Evolutionary conservation across 2,888 invertebrate genomes (phyloP), one percentile per base, ranked within the genome.

Genomic region (Drosophila kanekoi): DNA sequence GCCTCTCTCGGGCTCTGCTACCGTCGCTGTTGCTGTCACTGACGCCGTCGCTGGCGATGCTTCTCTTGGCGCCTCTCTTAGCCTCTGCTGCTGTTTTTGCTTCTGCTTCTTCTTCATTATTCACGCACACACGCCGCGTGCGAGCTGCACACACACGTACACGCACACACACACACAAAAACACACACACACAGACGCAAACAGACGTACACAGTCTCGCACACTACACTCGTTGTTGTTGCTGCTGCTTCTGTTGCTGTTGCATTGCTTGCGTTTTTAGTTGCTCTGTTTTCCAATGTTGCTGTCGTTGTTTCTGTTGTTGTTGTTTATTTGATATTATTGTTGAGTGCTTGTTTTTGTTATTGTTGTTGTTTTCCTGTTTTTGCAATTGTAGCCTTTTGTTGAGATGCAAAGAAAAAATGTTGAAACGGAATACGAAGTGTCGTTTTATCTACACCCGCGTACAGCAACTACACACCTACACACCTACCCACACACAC

Each of bases 41-140:
- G 28, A 28, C 43, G 28, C 14, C n/a, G 72, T 23, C 38, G 13
- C 23, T 38, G 62, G 58, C 57, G 85, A 58, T 60, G 79, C 66
- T 59, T 32, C 68, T 82, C 61, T 48, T 51, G 47, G 71, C 41
- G 35, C 67, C 79, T 61, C 59, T 59, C 63, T 60, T 62, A 54
- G 68, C 58, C 37, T 64, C 57, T 69, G 73, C 51, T 67, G 68
- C 53, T 76, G 78, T 66, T 88, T 86, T 68, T 83, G 89, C 71
- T 89, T 88, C 70, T 83, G 89, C 84, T 84, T 84, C 72, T 84
- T 84, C 84, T 87, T 84, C 89, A 89, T 84, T 69, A 81, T 87
- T 85, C 81, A 87, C 79, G 62, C 81, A 71, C 76, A 81, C 73
- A 73, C 63, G 80, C 81, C 75, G 81, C 84, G 73, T 71, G 71